These are phyloP conservation scores for Drosophila dives DNA, from an alignment of 2,888 invertebrate genomes.

Conservation along the genomic window DNA sequence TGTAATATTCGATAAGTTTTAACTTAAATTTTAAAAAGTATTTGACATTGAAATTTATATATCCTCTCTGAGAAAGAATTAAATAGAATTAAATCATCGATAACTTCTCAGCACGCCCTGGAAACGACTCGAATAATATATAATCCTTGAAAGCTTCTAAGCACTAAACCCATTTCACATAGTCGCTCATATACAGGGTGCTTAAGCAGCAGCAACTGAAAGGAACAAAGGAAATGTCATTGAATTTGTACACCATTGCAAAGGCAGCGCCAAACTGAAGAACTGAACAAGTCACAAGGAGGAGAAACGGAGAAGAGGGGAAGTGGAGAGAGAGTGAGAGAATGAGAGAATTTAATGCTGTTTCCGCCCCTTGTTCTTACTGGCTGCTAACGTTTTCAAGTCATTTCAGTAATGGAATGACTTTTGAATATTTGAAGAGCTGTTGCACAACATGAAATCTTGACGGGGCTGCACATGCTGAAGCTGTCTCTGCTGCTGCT, in stretches of 20 bases:
- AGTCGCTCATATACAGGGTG: constrained; percentile 21
- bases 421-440: constrained; percentile 78
- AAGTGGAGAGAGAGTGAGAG: background rate
- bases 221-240: constrained; percentile 64
- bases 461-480: constrained; percentile 43
- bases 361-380: constrained; percentile 18
- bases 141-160: background rate
- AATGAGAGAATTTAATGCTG: constrained; percentile 40
- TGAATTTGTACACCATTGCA: constrained; percentile 58
- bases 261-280: constrained; percentile 17
- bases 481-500: constrained; percentile 8
- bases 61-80: background rate
- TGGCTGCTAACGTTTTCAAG: constrained; percentile 59
- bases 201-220: constrained; percentile 26
- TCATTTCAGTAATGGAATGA: constrained; percentile 76
- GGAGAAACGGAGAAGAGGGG: background rate
- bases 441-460: constrained; percentile 49
- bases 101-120: background rate
- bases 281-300: background rate
- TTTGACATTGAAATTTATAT: too few species aligned
- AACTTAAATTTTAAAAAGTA: background rate
- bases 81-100: background rate
- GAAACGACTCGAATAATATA: background rate
- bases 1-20: too few species aligned
- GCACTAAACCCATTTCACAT: background rate